Percentiles rank a stretch among this genome's conserved stretches.
These are phyloP conservation scores for Enteromius anoplus DNA, from an alignment of 2,797 vertebrate genomes.

Conservation along the genomic window DNA sequence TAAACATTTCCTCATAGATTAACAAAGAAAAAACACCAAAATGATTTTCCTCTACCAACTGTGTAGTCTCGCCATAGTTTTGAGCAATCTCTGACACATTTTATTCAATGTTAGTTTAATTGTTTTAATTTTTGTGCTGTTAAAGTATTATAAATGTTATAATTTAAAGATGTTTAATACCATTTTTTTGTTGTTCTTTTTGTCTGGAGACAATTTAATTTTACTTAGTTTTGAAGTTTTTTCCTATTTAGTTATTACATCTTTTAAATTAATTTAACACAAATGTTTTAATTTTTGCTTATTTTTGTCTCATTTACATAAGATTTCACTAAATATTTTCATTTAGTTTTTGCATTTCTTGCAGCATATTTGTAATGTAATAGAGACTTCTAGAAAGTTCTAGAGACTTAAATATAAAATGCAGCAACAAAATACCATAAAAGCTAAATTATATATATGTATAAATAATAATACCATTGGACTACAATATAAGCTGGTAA, in stretches of 20 bases:
- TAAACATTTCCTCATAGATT: no score
- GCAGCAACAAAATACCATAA: not conserved
- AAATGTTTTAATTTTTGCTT: not conserved
- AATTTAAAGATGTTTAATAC: not conserved
- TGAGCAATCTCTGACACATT: not conserved
- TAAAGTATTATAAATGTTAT: not conserved
- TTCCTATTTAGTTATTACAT: not conserved
- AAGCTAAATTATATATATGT: not conserved
- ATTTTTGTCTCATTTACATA: not conserved
- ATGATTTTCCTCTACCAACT: not conserved
- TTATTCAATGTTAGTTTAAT: not conserved
- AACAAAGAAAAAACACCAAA: no score
- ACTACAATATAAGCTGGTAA: not conserved
- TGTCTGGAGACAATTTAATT: not conserved
- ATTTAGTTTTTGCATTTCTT: not conserved
- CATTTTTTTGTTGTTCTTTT: not conserved
- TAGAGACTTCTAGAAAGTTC: not conserved
- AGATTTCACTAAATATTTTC: not conserved
- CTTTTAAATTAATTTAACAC: not conserved
- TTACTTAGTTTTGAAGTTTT: not conserved
- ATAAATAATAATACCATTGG: not conserved
- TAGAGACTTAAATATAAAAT: not conserved
- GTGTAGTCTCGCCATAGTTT: not conserved
- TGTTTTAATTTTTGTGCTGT: not conserved
- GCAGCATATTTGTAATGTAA: not conserved